phyloP scores from a whole-genome alignment of 2,113 vertebrate species.

The Poeciliopsis retropinna region DNA sequence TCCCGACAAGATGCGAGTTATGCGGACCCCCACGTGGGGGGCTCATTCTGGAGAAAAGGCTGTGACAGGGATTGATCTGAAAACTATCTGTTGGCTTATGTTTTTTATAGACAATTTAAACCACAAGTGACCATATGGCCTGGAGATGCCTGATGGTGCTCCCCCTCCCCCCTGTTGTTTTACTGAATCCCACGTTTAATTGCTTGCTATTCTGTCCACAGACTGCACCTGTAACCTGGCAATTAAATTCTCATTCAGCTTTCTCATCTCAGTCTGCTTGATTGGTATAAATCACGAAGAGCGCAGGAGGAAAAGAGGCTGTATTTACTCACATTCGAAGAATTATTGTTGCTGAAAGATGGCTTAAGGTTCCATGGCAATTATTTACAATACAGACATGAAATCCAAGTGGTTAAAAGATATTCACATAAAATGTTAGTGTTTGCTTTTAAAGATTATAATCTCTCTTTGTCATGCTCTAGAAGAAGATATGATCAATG shows the following conservation, averaged over 20 bases:
- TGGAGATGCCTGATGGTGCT: slow-evolving; percentile 7
- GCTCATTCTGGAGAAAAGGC: slow-evolving; percentile 41
- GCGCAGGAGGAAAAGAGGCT: not conserved
- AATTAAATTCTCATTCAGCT: slow-evolving; percentile 36
- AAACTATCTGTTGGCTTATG: slow-evolving; percentile 67
- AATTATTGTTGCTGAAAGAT: not conserved
- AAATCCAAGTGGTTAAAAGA: not conserved
- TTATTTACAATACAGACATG: not conserved
- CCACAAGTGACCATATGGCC: slow-evolving; percentile 40
- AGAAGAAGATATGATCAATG: too few species aligned
- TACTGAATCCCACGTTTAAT: slow-evolving; percentile 41
- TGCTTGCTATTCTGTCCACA: slow-evolving; percentile 19
- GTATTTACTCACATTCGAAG: not conserved
- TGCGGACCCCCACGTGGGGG: slow-evolving; percentile 73
- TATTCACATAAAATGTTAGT: too few species aligned
- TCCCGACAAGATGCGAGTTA: slow-evolving; percentile 13
- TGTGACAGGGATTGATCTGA: slow-evolving; percentile 66
- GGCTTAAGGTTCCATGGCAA: not conserved
- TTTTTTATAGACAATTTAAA: slow-evolving; percentile 31
- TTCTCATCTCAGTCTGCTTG: slow-evolving; percentile 14
- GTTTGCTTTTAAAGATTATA: too few species aligned
- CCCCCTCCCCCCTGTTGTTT: slow-evolving; percentile 25
- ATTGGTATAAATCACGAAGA: not conserved
- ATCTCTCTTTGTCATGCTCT: not conserved
- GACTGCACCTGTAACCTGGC: slow-evolving; percentile 31